Evolutionary conservation across 2,797 vertebrate genomes (phyloP), one percentile per base, ranked within the genome.

Genomic region (Saxicola maurus): DNA sequence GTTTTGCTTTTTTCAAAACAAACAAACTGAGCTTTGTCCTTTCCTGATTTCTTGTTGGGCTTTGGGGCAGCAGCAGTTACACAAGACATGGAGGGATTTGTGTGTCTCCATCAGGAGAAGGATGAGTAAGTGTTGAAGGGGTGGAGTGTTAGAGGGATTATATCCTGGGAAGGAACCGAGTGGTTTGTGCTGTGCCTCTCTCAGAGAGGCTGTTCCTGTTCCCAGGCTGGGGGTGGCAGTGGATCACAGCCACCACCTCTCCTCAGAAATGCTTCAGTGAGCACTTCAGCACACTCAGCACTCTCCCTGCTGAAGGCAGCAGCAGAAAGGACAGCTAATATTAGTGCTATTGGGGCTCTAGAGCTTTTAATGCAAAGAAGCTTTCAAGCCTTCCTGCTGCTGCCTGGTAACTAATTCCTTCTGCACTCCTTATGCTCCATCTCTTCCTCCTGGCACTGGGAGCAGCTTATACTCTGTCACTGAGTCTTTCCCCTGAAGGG

Each of bases 61-160:
- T 82, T 59, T 12, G 82, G 90, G 90, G 79, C 79, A 83, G 18
- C 55, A 62, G 84, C 69, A 87, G 88, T 90, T 93, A 83, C 42
- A 75, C 78, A 77, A 90, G 79, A 30, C 87, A 59, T 4, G 2
- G 84, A 76, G 78, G 77, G 71, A 76, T 78, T 87, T 74, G 82
- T 91, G 83, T 78, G 43, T 82, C 87, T 90, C 89, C 84, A 87
- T 85, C 76, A 90, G 75, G 69, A 80, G 84, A 86, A 87, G 86
- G 92, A 94, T 94, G 94, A 95, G 91, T 95, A 95, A 93, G 94
- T 85, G 92, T 91, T 95, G 92, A 93, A 93, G 91, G 91, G 92
- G 91, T 91, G 91, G 90, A 65, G 88, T 88, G 88, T 84, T 88
- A 55, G 25, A 61, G 88, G 81, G 83, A 90, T 86, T 76, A 55